Percentiles rank a stretch among this genome's conserved stretches.
phyloP scores from a whole-genome alignment of 64 coral and sea anemone species.

The Montipora foliosa region DNA sequence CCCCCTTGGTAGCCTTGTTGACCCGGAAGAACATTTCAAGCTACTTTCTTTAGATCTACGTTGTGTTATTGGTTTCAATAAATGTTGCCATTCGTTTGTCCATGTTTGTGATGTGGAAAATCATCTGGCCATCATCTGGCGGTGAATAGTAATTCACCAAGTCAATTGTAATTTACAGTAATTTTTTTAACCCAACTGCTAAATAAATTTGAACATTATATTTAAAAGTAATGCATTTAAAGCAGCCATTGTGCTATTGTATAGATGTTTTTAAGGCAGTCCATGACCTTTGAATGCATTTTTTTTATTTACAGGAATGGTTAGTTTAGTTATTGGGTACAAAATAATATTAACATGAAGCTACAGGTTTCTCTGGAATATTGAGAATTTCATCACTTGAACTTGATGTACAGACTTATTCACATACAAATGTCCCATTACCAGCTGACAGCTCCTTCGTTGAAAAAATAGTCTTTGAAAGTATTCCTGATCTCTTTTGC shows the following conservation, averaged over 20 bases:
- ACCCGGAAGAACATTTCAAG: too few relatives aligned
- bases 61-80: too few relatives aligned
- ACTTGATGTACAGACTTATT: slow-evolving; percentile 9
- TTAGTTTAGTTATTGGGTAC: not conserved
- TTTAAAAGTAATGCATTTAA: not conserved
- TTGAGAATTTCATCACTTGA: not conserved
- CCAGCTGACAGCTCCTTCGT: slow-evolving; percentile 1
- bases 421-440: slow-evolving; percentile 7
- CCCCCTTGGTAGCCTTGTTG: too few relatives aligned
- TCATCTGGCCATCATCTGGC: too few relatives aligned
- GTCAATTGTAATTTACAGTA: too few relatives aligned
- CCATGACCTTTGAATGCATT: not conserved
- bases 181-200: not conserved
- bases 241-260: slow-evolving; percentile 1
- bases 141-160: too few relatives aligned
- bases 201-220: not conserved
- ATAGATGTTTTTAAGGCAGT: not conserved
- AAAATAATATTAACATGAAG: not conserved
- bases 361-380: not conserved
- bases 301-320: not conserved
- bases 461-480: slow-evolving; percentile 1
- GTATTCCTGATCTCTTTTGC: slow-evolving; percentile 14
- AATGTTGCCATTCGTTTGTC: too few relatives aligned
- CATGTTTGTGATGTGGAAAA: too few relatives aligned
- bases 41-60: too few relatives aligned